These are phyloP conservation scores for Leptocoma aspasia DNA, from an alignment of 2,113 vertebrate genomes.

Conservation along the genomic window DNA sequence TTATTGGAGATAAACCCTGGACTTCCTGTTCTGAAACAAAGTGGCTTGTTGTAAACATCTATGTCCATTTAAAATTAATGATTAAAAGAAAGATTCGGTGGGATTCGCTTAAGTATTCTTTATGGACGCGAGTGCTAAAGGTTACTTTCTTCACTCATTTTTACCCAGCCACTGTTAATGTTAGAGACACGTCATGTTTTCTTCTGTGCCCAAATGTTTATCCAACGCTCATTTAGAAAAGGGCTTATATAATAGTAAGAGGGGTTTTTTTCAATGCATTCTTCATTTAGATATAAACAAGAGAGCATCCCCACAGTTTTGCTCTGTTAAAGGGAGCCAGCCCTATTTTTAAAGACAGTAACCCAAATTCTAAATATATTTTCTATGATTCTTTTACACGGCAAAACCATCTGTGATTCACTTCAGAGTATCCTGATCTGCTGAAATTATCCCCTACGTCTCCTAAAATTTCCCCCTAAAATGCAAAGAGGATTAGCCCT, in stretches of 20 bases:
- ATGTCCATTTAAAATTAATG: conserved; percentile 59
- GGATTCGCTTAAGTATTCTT: conserved; percentile 68
- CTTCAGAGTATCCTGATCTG: conserved; percentile 62
- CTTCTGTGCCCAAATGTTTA: conserved; percentile 66
- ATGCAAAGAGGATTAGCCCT: conserved; percentile 14
- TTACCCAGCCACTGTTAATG: conserved; percentile 66
- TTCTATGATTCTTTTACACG: conserved; percentile 61
- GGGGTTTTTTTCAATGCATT: background rate
- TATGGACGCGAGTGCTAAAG: conserved; percentile 46
- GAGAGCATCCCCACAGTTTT: background rate
- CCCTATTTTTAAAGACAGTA: conserved; percentile 23
- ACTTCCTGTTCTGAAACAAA: conserved; percentile 70
- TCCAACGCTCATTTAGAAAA: conserved; percentile 72
- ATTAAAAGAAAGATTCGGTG: conserved; percentile 56
- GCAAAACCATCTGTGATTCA: conserved; percentile 63
- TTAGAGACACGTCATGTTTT: conserved; percentile 64
- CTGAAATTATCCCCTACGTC: conserved; percentile 63
- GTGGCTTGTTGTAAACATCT: conserved; percentile 46
- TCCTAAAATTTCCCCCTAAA: conserved; percentile 40
- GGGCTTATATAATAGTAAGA: conserved; percentile 68
- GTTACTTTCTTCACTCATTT: conserved; percentile 68
- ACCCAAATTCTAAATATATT: conserved; percentile 29
- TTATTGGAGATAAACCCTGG: conserved; percentile 74
- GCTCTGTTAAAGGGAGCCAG: background rate
- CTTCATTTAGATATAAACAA: conserved; percentile 48